A percentile compares a stretch with the other conserved stretches of the same genome.
Evolutionary conservation across 2,113 vertebrate genomes (phyloP).

Genomic region (Bostrychus sinensis): DNA sequence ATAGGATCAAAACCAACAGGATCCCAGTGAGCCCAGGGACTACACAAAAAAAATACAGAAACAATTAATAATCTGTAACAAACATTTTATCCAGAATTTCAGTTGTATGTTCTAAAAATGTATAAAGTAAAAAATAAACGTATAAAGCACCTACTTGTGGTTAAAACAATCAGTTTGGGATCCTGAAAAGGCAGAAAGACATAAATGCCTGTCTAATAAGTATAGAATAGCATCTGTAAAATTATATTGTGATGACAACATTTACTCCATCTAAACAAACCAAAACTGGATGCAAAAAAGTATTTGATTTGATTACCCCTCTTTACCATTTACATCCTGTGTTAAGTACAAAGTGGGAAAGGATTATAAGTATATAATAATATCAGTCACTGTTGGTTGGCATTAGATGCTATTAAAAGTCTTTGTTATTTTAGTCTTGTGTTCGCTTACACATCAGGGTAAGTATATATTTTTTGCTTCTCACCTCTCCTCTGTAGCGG

Average conservation of each 20-base stretch:
- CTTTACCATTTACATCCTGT: too few relatives aligned
- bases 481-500: constrained; percentile 90
- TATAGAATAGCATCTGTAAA: not conserved
- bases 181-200: constrained; percentile 78
- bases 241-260: not conserved
- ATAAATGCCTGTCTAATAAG: not conserved
- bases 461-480: constrained; percentile 8
- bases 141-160: constrained; percentile 83
- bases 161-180: constrained; percentile 89
- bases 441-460: not conserved
- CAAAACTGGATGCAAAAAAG: too few relatives aligned
- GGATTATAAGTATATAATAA: not conserved
- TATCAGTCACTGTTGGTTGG: not conserved
- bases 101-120: not conserved
- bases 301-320: too few relatives aligned
- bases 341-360: too few relatives aligned
- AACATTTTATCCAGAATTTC: not conserved
- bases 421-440: too few relatives aligned
- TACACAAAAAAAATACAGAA: constrained; percentile 57
- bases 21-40: constrained; percentile 94
- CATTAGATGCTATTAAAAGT: not conserved
- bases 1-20: constrained; percentile 91
- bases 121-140: not conserved
- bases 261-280: too few relatives aligned
- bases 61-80: constrained; percentile 17